A percentile compares a stretch with the other conserved stretches of the same genome.
phyloP scores from a whole-genome alignment of 2,113 vertebrate species.

The Gasterosteus nipponicus region DNA sequence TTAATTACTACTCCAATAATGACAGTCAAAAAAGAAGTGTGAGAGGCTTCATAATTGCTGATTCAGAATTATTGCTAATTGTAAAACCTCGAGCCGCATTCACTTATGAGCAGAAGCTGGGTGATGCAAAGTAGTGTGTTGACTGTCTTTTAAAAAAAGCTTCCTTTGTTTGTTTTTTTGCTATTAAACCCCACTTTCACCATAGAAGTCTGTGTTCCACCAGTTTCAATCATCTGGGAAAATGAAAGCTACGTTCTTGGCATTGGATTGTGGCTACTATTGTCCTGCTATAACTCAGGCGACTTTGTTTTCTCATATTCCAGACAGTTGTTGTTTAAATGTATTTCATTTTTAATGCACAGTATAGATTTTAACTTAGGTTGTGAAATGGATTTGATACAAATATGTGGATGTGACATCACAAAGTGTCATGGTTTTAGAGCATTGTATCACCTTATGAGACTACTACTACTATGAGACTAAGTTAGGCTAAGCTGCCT shows the following conservation, averaged over 20 bases:
- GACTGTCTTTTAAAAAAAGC: not conserved
- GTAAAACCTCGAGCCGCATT: slow-evolving; percentile 32
- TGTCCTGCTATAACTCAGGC: not conserved
- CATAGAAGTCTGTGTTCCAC: not conserved
- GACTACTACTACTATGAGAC: no score
- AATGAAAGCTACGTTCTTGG: not conserved
- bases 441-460: not conserved
- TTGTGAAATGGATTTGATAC: not conserved
- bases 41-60: slow-evolving; percentile 14
- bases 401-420: not conserved
- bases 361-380: not conserved
- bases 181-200: not conserved
- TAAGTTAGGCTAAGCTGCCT: not conserved
- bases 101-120: slow-evolving; percentile 13
- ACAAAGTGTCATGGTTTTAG: not conserved
- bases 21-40: not conserved
- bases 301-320: not conserved
- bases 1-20: slow-evolving; percentile 14
- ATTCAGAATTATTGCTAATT: slow-evolving; percentile 19
- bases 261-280: not conserved
- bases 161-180: not conserved
- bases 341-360: not conserved
- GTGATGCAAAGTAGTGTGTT: not conserved
- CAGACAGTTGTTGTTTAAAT: not conserved
- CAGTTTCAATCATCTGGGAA: not conserved